phyloP scores from a whole-genome alignment of 2,797 vertebrate species.

The Lerista edwardsae region DNA sequence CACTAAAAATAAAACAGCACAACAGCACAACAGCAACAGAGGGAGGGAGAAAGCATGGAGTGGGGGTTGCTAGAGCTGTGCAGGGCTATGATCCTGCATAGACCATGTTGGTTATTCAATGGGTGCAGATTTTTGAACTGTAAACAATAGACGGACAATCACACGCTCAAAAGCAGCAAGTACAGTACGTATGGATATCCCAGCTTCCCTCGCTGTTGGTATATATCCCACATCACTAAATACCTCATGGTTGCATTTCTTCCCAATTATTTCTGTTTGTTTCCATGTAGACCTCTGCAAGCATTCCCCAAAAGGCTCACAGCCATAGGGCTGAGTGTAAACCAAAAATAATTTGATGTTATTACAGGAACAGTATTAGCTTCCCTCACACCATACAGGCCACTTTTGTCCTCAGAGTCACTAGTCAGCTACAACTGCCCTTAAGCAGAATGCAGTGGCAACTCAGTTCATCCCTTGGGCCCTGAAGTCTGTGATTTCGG shows the following conservation, averaged over 20 bases:
- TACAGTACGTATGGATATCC: neutral
- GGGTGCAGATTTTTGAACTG: neutral
- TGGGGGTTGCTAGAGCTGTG: too few species aligned
- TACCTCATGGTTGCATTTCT: neutral
- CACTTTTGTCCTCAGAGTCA: slow-evolving; percentile 17
- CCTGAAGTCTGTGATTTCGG: slow-evolving; percentile 1
- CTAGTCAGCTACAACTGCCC: neutral
- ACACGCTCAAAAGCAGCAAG: neutral
- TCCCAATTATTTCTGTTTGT: slow-evolving; percentile 33
- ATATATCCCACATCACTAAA: neutral
- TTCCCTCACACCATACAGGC: neutral
- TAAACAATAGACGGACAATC: neutral
- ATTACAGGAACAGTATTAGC: slow-evolving; percentile 17
- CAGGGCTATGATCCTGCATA: too few species aligned
- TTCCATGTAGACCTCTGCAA: neutral
- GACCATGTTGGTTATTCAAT: neutral
- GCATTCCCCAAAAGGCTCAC: slow-evolving; percentile 19
- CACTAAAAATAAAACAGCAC: too few species aligned
- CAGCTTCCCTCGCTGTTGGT: neutral
- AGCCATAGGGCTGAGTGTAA: slow-evolving; percentile 22
- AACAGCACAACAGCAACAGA: too few species aligned
- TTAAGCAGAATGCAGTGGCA: slow-evolving; percentile 22
- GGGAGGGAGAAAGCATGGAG: too few species aligned
- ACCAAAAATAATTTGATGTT: slow-evolving; percentile 29
- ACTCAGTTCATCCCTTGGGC: neutral